Base-by-base conservation (phyloP, 1,140 invertebrate genomes). In the Hylaeus anthracinus region DNA sequence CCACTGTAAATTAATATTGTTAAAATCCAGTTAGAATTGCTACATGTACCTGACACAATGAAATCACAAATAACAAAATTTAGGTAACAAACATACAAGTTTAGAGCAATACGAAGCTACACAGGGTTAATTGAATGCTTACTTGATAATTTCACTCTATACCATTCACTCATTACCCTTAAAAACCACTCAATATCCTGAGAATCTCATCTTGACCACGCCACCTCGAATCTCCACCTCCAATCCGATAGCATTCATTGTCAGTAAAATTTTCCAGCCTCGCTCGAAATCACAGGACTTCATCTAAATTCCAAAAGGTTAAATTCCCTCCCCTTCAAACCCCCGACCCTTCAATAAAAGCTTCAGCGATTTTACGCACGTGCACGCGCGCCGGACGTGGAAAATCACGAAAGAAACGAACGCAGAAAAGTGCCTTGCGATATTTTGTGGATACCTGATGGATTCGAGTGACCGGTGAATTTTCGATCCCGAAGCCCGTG, bases 381-480 rank as follows among this genome's bases (percentile, higher is more conserved):
- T 81, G 60, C 73, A 83, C 66, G 67, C 61, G 86, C 72, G 82
- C 76, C 79, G 61, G 55, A 82, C 45, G 48, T 76, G 41, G 26
- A 26, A 26, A 26, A 26, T 26, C 26, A 26, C 26, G 10, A 37
- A 64, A 41, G 26, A 41, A 63, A 15, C 51, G 43, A 72, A 51
- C 53, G 39, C 37, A 26, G 70, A 76, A 61, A 73, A 83, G 69
- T 77, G 79, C 69, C 65, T 81, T 63, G 69, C 86, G 77, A 87
- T 86, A 87, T 87, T 87, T 87, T 87, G 86, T 69, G 86, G 86
- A 79, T 77, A 74, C 73, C 74, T 86, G 86, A 87, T 87, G 85
- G 86, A 87, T 86, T 86, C 77, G 74, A 81, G 56, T 77, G 84
- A 86, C 82, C 85, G 70, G 78, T 72, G 85, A 82, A 84, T 83